A percentile compares a stretch with the other conserved stretches of the same genome.
Conservation (phyloP, 2,797 vertebrate species). For the Tinamus major region DNA sequence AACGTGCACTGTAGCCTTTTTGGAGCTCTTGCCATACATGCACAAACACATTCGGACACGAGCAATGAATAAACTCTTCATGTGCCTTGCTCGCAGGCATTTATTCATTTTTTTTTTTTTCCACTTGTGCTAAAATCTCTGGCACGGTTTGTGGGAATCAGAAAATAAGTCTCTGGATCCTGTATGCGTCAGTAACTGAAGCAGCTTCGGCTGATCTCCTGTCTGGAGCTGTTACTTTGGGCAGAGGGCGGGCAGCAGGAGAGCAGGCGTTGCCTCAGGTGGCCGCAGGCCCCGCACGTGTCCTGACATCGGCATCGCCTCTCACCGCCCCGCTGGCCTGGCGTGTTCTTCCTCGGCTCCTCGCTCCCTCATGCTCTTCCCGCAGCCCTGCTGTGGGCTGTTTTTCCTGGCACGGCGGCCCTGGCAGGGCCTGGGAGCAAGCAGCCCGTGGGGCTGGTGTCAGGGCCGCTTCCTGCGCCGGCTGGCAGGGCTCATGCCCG, state of each 20-base stretch:
- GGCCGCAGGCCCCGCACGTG: too few relatives aligned
- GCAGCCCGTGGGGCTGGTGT: conserved; percentile 21
- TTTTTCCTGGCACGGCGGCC: conserved; percentile 39
- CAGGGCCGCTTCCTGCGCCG: conserved; percentile 10
- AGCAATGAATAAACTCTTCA: conserved; percentile 38
- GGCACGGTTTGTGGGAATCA: conserved; percentile 23
- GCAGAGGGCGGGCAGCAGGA: conserved; percentile 24
- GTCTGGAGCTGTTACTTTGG: conserved; percentile 44
- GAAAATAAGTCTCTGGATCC: conserved; percentile 45
- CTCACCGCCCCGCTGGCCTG: not conserved
- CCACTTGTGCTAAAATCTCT: conserved; percentile 21
- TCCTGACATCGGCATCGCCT: too few relatives aligned
- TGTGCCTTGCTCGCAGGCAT: not conserved
- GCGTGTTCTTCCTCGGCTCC: not conserved
- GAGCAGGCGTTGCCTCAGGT: not conserved
- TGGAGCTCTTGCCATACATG: conserved; percentile 25
- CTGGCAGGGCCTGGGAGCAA: not conserved
- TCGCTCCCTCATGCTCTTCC: not conserved
- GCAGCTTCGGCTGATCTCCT: not conserved
- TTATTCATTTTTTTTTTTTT: not conserved
- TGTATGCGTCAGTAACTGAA: conserved; percentile 39
- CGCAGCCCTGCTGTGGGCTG: not conserved
- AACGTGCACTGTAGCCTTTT: conserved; percentile 10
- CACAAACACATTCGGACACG: conserved; percentile 47
- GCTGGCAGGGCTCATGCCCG: not conserved